Conservation (phyloP, 2,797 vertebrate species). For the Lates japonicus region DNA sequence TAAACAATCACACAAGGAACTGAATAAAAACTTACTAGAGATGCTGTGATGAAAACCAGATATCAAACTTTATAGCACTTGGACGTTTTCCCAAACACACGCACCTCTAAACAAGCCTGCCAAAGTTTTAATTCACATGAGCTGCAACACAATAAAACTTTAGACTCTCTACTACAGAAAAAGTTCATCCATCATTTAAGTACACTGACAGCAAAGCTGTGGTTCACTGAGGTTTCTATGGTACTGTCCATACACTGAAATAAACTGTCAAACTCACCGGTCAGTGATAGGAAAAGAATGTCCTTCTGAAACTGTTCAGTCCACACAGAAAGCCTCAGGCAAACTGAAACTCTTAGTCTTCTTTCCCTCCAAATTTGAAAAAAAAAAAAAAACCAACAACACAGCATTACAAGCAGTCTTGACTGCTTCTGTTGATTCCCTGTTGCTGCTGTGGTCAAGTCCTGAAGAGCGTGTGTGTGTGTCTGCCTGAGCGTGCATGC, state of each 20-base stretch:
- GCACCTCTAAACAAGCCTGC: conserved; percentile 33
- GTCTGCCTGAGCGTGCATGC: conserved; percentile 43
- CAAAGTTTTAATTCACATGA: conserved; percentile 27
- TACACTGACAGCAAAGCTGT: conserved; percentile 30
- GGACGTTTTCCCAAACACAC: conserved; percentile 42
- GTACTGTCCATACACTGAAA: conserved; percentile 22
- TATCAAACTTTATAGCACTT: conserved; percentile 28
- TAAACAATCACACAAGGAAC: conserved; percentile 22
- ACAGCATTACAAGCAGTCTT: conserved; percentile 59
- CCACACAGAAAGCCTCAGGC: conserved; percentile 47
- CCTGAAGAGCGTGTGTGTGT: conserved; percentile 57
- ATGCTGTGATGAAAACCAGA: conserved; percentile 49
- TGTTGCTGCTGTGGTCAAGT: conserved; percentile 74
- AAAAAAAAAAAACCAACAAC: conserved; percentile 12
- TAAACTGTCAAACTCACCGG: conserved; percentile 78
- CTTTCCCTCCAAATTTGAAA: conserved; percentile 63
- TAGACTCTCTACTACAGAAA: not conserved
- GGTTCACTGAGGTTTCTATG: conserved; percentile 36
- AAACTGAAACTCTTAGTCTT: conserved; percentile 39
- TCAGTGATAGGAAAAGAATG: conserved; percentile 51
- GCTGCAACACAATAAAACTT: conserved; percentile 15
- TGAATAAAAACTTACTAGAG: conserved; percentile 14
- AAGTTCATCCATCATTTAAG: not conserved
- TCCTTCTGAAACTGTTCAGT: conserved; percentile 51
- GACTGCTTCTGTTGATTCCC: conserved; percentile 52